These are phyloP conservation scores for Oncorhynchus clarkii DNA, from an alignment of 2,113 vertebrate species.

Conservation along the genomic window DNA sequence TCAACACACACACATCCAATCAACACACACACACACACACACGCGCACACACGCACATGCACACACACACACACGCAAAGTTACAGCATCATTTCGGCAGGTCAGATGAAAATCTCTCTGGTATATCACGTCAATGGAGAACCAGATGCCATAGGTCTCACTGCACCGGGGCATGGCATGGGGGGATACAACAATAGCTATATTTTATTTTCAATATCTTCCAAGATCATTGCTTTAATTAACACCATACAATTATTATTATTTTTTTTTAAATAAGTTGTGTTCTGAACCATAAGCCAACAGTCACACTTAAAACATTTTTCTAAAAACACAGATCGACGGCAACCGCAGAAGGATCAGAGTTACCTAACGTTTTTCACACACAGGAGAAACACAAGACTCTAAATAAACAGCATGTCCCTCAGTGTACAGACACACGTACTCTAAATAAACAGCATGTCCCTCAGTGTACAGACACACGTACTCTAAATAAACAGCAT, in stretches of 20 bases:
- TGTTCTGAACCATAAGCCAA: slow-evolving; percentile 39
- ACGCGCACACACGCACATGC: too few species aligned
- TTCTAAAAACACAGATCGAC: too few species aligned
- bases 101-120: too few species aligned
- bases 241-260: slow-evolving; percentile 48
- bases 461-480: too few species aligned
- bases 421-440: too few species aligned
- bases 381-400: not conserved
- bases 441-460: not conserved
- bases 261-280: slow-evolving; percentile 44
- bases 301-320: slow-evolving; percentile 35
- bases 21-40: not conserved
- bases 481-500: not conserved
- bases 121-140: too few species aligned
- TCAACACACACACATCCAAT: slow-evolving; percentile 31
- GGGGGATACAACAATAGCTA: too few species aligned
- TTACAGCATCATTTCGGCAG: too few species aligned
- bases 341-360: not conserved
- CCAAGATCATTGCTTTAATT: slow-evolving; percentile 53
- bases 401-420: not conserved
- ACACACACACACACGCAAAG: too few species aligned
- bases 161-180: too few species aligned
- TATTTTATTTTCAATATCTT: slow-evolving; percentile 43
- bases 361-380: slow-evolving; percentile 1
- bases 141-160: too few species aligned